Evolutionary conservation across 2,888 invertebrate genomes (phyloP), one percentile per base, ranked within the genome.

Genomic region (Leptinotarsa tumamoca): DNA sequence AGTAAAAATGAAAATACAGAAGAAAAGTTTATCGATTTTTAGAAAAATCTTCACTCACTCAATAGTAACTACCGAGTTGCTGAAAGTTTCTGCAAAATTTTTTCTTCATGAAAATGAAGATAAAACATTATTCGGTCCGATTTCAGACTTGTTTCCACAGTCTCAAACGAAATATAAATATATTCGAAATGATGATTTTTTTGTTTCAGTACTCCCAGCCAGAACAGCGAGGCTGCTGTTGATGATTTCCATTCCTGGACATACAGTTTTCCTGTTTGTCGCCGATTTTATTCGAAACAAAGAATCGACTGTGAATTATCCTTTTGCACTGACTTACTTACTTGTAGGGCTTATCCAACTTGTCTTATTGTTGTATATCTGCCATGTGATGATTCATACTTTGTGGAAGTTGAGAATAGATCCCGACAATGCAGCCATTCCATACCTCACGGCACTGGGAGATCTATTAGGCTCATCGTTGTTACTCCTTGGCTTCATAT

Each of bases 361-460:
- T 10, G 92, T 94, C 90, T 87, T 96, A 67, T 90, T 98, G 49
- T 89, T 98, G 43, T 96, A 96, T 88, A 90, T 95, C 63, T 94
- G 96, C 0, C 95, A 96, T 87, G 91, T 96, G 82, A 92, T 98
- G 83, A 94, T 96, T 72, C 96, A 96, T 88, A 92, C 93, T 72
- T 95, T 97, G 93, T 98, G 98, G 98, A 92, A 92, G 84, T 90
- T 90, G 87, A 95, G 95, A 88, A 95, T 96, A 83, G 98, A 98
- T 88, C 98, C 98, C 0, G 98, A 98, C 89, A 97, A 96, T 87
- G 95, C 95, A 50, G 95, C 97, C 69, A 98, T 98, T 82, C 98
- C 98, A 3, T 97, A 97, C 89, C 90, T 98, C 82, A 98, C 98
- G 0, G 95, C 98, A 0, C 86, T 98, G n/a, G 98, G 98, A 23